Conservation (phyloP, 2,888 invertebrate genomes). For the Hofmannophila pseudospretella region DNA sequence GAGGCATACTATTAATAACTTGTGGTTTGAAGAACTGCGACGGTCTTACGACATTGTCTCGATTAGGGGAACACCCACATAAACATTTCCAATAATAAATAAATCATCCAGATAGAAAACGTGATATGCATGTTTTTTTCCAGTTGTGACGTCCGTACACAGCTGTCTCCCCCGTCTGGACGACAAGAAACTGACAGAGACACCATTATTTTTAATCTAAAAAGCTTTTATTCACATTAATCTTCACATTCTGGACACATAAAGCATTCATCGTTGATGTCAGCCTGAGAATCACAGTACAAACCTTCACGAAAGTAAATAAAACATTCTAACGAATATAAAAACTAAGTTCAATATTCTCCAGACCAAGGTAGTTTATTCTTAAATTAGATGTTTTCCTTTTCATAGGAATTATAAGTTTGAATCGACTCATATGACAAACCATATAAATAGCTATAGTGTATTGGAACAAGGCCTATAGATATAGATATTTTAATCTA, state of each 20-base stretch:
- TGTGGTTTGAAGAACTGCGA: background rate
- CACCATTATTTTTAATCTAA: conserved; percentile 25
- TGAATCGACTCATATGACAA: too few relatives aligned
- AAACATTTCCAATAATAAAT: conserved; percentile 27
- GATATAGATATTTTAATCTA: too few relatives aligned
- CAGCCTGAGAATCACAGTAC: conserved; percentile 19
- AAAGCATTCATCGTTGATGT: conserved; percentile 19
- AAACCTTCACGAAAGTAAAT: conserved; percentile 33
- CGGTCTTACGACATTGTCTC: conserved; percentile 1
- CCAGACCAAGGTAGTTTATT: conserved; percentile 15
- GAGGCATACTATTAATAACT: too few relatives aligned
- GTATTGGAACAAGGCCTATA: too few relatives aligned
- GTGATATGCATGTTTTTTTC: conserved; percentile 28
- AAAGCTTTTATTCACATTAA: conserved; percentile 35
- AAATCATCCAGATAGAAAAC: conserved; percentile 37
- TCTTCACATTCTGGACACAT: conserved; percentile 23
- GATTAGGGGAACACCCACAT: conserved; percentile 12
- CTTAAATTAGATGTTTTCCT: background rate
- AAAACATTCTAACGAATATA: conserved; percentile 19
- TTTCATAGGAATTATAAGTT: background rate
- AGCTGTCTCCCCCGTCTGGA: conserved; percentile 37
- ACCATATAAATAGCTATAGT: too few relatives aligned
- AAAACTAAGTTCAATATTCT: conserved; percentile 30
- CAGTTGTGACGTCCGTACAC: conserved; percentile 41
- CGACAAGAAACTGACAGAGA: conserved; percentile 28